Evolutionary conservation across 2,888 invertebrate genomes (phyloP), one percentile per base, ranked within the genome.

Genomic region (Slavum lentiscoides): DNA sequence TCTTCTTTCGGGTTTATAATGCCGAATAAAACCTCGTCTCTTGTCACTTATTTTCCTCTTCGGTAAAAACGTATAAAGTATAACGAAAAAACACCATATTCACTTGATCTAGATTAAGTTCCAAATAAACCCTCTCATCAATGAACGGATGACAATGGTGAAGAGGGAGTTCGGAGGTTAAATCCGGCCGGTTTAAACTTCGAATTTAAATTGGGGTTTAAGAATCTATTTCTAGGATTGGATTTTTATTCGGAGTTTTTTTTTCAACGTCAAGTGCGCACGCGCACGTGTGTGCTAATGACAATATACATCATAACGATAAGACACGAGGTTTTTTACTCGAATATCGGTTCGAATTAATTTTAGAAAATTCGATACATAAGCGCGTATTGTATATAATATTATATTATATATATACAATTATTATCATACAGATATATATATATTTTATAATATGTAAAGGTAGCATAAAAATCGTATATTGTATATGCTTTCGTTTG

Each of bases 31-130:
- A 53, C 8, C 23, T 15, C 67, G 67, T 61, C 19, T 39, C 11
- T 73, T 17, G 73, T 58, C 58, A 19, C 58, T 70, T n/a, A 15
- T 37, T 58, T 58, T 64, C 19, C n/a, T 8, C 17, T 7, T 15
- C 68, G 53, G 53, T 68, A 69, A 69, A 69, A 69, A 55, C 23
- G 5, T 30, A n/a, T 19, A 53, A 69, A 69, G 30, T 30, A 21
- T 11, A 59, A 59, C 11, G 21, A 72, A 53, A 64, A 62, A 49
- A 8, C 15, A 3, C 13, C 37, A 55, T 74, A 64, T 53, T 64
- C 53, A n/a, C 53, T 74, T 53, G 37, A 74, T 74, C 53, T 64
- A 53, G 74, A 74, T 74, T 64, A 55, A 64, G 62, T 74, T 64
- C 9, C 9, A 64, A 53, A 74, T 74, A 74, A 74, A 64, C 64